Evolutionary conservation across 2,888 invertebrate species (phyloP).

Genomic region (Agonopterix alstromeriana): DNA sequence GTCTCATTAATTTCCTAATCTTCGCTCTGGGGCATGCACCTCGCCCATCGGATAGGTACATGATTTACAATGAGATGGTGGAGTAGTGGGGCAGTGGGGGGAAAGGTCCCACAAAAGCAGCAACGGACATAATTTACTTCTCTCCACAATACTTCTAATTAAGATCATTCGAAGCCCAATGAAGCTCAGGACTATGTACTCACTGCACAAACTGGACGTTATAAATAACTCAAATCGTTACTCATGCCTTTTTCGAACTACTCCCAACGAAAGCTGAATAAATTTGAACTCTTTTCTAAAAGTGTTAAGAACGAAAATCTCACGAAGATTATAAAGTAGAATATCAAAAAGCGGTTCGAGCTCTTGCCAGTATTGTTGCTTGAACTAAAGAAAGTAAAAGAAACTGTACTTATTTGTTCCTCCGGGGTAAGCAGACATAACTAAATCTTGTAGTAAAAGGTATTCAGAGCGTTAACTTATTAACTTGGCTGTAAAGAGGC

Average conservation of each 20-base stretch:
- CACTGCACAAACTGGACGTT: constrained; percentile 61
- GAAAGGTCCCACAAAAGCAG: constrained; percentile 38
- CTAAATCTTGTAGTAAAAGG: constrained; percentile 22
- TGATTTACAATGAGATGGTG: constrained; percentile 52
- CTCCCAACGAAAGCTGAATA: constrained; percentile 33
- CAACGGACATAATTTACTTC: constrained; percentile 57
- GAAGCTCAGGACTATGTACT: constrained; percentile 55
- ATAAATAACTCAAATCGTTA: constrained; percentile 71
- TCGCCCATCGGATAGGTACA: constrained; percentile 37
- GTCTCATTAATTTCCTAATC: constrained; percentile 69
- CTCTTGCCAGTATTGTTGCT: constrained; percentile 49
- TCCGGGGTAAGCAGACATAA: constrained; percentile 37
- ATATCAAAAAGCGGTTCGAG: constrained; percentile 36
- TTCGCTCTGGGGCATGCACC: constrained; percentile 55
- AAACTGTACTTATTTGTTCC: constrained; percentile 47
- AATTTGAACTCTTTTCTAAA: constrained; percentile 29
- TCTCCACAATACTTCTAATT: constrained; percentile 71
- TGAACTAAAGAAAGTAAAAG: constrained; percentile 53
- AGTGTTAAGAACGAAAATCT: constrained; percentile 34
- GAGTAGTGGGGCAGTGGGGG: constrained; percentile 17
- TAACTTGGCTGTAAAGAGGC: constrained; percentile 15
- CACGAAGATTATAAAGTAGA: constrained; percentile 21
- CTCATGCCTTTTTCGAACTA: constrained; percentile 53
- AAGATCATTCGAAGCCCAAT: constrained; percentile 68
- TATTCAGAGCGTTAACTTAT: constrained; percentile 15